These are phyloP conservation scores for Drosophila pegasa DNA, from an alignment of 2,888 invertebrate species.

Conservation along the genomic window DNA sequence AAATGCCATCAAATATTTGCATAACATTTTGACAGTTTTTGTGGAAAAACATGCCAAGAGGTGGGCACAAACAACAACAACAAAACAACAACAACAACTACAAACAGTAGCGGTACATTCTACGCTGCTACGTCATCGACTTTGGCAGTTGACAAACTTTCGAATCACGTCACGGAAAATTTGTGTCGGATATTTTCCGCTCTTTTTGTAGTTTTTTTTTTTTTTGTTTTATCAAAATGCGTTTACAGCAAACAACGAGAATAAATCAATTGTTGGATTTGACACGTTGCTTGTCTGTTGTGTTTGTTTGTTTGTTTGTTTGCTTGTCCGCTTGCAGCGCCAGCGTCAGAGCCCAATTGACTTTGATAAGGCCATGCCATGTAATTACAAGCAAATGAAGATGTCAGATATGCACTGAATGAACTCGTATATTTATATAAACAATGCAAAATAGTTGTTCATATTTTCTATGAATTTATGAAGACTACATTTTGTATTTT, in stretches of 20 bases:
- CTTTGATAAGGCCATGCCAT: slow-evolving; percentile 46
- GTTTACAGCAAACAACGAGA: slow-evolving; percentile 49
- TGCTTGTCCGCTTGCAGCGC: slow-evolving; percentile 52
- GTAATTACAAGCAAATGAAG: slow-evolving; percentile 4
- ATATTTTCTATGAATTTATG: not conserved
- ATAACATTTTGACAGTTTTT: slow-evolving; percentile 76
- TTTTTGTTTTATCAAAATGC: slow-evolving; percentile 56
- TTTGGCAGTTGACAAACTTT: slow-evolving; percentile 28
- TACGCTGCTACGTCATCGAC: slow-evolving; percentile 42
- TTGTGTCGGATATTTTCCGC: slow-evolving; percentile 26
- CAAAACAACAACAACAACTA: not conserved
- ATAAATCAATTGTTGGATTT: slow-evolving; percentile 66
- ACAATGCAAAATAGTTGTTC: not conserved
- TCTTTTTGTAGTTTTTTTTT: slow-evolving; percentile 9
- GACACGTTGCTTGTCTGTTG: slow-evolving; percentile 13
- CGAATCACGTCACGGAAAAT: slow-evolving; percentile 60
- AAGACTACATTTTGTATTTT: not conserved
- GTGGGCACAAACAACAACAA: slow-evolving; percentile 57
- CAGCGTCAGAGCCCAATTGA: slow-evolving; percentile 46
- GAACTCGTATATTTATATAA: not conserved
- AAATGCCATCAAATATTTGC: slow-evolving; percentile 71
- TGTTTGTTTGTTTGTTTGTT: slow-evolving; percentile 15
- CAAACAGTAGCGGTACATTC: slow-evolving; percentile 22
- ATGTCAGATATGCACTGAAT: slow-evolving; percentile 4
- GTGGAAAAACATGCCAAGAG: slow-evolving; percentile 72